Evolutionary conservation across 2,888 invertebrate species (phyloP).

Genomic region (Torymus texanus): DNA sequence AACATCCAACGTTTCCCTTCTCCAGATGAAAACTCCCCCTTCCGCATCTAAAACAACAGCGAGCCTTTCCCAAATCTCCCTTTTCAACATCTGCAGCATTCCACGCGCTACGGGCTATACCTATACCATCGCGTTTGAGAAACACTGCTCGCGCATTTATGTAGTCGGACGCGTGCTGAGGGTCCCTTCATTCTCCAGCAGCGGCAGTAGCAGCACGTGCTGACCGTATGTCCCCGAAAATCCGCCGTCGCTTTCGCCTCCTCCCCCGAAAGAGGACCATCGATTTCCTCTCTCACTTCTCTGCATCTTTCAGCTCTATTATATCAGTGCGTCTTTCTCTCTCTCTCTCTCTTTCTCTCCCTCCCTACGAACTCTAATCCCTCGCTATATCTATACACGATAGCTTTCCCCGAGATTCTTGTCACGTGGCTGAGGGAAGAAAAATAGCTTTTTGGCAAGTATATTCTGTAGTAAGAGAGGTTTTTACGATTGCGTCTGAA

Average conservation of each 20-base stretch:
- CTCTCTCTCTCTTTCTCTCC: neutral
- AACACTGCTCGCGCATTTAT: slow-evolving; percentile 2
- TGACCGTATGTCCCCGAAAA: slow-evolving; percentile 59
- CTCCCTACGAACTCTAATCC: neutral
- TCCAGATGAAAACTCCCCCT: too few species aligned
- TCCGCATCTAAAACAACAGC: too few species aligned
- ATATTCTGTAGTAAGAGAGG: too few species aligned
- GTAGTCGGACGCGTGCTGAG: slow-evolving; percentile 3
- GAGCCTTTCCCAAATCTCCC: too few species aligned
- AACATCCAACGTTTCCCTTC: too few species aligned
- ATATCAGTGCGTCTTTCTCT: neutral
- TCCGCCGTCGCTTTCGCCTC: neutral
- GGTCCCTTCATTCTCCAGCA: neutral
- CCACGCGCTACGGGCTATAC: too few species aligned
- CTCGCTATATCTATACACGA: too few species aligned
- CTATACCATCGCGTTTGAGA: neutral
- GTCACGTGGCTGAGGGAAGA: too few species aligned
- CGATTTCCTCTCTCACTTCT: slow-evolving; percentile 45
- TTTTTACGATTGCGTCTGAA: too few species aligned
- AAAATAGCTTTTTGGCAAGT: too few species aligned
- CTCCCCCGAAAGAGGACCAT: slow-evolving; percentile 42
- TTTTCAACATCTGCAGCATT: too few species aligned
- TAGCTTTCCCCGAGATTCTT: too few species aligned
- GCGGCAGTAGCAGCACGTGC: slow-evolving; percentile 58
- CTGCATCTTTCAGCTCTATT: slow-evolving; percentile 4